Conservation (phyloP, 2,888 invertebrate genomes). For the Drosophila borborema region DNA sequence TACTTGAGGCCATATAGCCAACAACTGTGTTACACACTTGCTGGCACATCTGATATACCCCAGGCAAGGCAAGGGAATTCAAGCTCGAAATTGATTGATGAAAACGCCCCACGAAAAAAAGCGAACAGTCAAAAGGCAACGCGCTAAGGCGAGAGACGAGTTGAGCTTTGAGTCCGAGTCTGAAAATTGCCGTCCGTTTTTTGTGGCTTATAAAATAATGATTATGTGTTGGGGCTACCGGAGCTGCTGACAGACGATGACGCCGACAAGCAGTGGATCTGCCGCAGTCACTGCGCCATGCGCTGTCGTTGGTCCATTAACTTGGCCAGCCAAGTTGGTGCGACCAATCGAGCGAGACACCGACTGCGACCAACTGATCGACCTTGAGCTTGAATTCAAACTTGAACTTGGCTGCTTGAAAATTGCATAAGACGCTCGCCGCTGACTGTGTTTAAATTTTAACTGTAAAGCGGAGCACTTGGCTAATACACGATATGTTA, state of each 20-base stretch:
- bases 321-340: slow-evolving; percentile 28
- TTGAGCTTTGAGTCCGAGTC: slow-evolving; percentile 10
- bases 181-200: slow-evolving; percentile 57
- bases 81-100: slow-evolving; percentile 74
- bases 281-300: slow-evolving; percentile 12
- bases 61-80: slow-evolving; percentile 31
- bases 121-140: slow-evolving; percentile 5
- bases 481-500: slow-evolving; percentile 32
- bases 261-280: slow-evolving; percentile 16
- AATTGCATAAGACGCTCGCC: slow-evolving; percentile 62
- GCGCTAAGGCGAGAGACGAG: slow-evolving; percentile 7
- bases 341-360: slow-evolving; percentile 16
- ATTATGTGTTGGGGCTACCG: slow-evolving; percentile 74
- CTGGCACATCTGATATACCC: slow-evolving; percentile 2
- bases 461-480: slow-evolving; percentile 38
- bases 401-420: slow-evolving; percentile 59
- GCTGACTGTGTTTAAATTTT: slow-evolving; percentile 26
- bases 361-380: slow-evolving; percentile 53
- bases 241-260: slow-evolving; percentile 52
- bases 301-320: slow-evolving; percentile 44
- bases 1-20: background rate
- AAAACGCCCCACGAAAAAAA: slow-evolving; percentile 68
- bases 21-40: background rate
- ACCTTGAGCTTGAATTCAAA: slow-evolving; percentile 78
- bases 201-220: slow-evolving; percentile 73